Evolutionary conservation across 2,888 invertebrate species (phyloP), one percentile per base, ranked within the genome.

Genomic region (Tetramorium bicarinatum): DNA sequence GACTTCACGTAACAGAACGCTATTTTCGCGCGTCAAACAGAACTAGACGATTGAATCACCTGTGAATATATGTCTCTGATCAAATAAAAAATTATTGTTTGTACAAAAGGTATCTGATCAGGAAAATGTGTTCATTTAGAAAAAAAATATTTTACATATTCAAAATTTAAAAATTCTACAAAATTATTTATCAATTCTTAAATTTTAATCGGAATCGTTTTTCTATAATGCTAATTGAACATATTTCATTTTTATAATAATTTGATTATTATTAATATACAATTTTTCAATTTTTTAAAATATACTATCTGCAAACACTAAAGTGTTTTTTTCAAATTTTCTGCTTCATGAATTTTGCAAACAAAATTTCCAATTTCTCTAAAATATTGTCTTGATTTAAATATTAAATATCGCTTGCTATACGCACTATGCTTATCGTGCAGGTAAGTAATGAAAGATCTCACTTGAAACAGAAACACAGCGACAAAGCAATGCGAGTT

Each of bases 31-130:
- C 15, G 41, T 54, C 44, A 56, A 52, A 13, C 18, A 56, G 8
- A 71, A 52, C 52, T 41, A 25, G 3, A 59, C 47, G 21, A 79
- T 67, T 67, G 34, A 56, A 77, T 77, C n/a, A 54, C 15, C 9
- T 18, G 25, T 44, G 3, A 41, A 34, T 49, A 64, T n/a, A 7
- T 56, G 13, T 25, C 18, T 47, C 25, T 3, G 13, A 41, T 44
- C 29, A n/a, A 29, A 44, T 34, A 71, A 38, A 71, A 69, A 71
- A 38, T 41, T 75, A 15, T 0, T 44, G 3, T 49, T 34, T 52
- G 0, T n/a, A 11, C 15, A 29, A 54, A 77, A 54, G 21, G 6
- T 49, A 21, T 13, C 13, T 34, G 3, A 64, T 2, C 7, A 72
- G 52, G n/a, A 15, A 66, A n/a, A 34, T 18, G 29, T 64, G 1